Evolutionary conservation across 2,113 vertebrate species (phyloP).

Genomic region (Eptesicus fuscus): DNA sequence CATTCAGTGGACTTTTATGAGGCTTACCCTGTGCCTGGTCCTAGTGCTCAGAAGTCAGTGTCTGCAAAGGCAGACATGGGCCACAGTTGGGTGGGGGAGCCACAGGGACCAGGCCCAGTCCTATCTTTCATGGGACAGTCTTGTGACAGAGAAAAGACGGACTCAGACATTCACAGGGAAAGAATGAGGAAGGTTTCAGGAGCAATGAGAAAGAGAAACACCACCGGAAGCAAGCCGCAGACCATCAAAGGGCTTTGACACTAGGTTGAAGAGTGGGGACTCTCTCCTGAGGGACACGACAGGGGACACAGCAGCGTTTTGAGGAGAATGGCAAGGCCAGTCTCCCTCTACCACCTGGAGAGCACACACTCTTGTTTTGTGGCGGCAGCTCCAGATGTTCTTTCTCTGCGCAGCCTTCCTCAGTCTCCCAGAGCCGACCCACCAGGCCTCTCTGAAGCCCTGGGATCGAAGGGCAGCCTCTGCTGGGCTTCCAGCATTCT

Average conservation of each 20-base stretch:
- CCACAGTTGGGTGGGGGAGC: neutral
- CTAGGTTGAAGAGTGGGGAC: neutral
- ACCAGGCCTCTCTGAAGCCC: neutral
- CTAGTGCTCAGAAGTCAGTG: neutral
- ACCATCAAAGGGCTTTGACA: neutral
- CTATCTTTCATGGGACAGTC: neutral
- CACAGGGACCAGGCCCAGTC: neutral
- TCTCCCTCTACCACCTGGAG: neutral
- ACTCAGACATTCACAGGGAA: neutral
- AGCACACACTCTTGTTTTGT: neutral
- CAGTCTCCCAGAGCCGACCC: neutral
- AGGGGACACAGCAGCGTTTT: neutral
- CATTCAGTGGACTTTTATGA: neutral
- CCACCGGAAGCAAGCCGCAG: neutral
- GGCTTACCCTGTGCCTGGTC: neutral
- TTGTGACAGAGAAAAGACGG: neutral
- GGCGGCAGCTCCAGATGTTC: neutral
- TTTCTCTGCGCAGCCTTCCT: neutral
- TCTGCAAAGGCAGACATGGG: neutral
- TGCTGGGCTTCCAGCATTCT: neutral
- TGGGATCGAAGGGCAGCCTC: neutral
- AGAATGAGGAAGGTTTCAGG: neutral
- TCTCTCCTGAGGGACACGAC: neutral
- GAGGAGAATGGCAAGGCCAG: neutral
- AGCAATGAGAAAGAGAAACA: neutral